Base-by-base conservation (phyloP, 2,113 vertebrate species). In the Corythornis madagascariensis region DNA sequence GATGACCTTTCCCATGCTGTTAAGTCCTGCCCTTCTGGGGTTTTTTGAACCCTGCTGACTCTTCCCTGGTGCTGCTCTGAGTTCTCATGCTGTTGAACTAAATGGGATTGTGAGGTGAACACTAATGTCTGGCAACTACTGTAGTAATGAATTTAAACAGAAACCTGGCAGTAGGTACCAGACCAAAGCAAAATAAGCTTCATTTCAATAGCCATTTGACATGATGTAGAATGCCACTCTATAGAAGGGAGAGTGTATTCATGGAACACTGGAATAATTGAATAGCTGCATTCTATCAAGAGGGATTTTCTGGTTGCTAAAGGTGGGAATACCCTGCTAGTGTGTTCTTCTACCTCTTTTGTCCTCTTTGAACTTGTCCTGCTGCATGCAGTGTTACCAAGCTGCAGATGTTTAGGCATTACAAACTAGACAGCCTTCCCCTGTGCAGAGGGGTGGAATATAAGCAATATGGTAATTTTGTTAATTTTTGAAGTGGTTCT, bases 1-100 rank as follows among this genome's bases (percentile, higher is more conserved):
- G 70, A 80, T 95, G 91, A 91, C 94, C 90, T 92, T 95, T 93
- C 70, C 71, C 73, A 77, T 80, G 70, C 76, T 83, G 87, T 67
- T 84, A 90, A 95, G 83, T 80, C 11, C 3, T 83, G 88, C 74
- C 52, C 57, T 88, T 89, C 77, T 90, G 85, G 7, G 28, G 12
- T 31, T 93, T 89, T 66, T 42, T 43, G 47, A 82, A 88, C 84
- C 91, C 78, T 92, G 69, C 79, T 91, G 90, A 89, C 33, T 84
- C 61, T 91, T 94, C 70, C 83, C 85, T 89, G 79, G 57, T 76
- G 73, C 67, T 86, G 67, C 63, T 71, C 70, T 85, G 72, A 67
- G 45, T 89, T 92, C 66, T 95, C 66, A 59, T 57, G 83, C 83
- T 90, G 82, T 80, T 83, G 72, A 87, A 71, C 83, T 77, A 91